These are phyloP conservation scores for Progne subis DNA, from an alignment of 2,113 vertebrate species.

Conservation along the genomic window DNA sequence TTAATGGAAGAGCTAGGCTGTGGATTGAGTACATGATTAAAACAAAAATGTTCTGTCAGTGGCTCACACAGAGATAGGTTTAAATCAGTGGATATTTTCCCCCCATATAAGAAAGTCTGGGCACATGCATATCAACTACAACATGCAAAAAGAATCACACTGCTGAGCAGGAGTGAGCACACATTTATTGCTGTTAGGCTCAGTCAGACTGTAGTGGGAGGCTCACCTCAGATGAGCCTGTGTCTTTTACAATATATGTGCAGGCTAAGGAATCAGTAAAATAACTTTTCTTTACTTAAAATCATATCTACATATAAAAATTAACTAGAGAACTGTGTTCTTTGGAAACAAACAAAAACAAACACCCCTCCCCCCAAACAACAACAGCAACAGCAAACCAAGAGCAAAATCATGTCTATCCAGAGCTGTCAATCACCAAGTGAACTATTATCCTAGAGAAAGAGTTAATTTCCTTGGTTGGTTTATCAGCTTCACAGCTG, in stretches of 20 bases:
- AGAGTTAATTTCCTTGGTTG: background rate
- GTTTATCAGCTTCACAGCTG: background rate
- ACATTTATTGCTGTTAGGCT: background rate
- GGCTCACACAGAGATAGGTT: background rate
- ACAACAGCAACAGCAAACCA: background rate
- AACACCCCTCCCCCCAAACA: background rate
- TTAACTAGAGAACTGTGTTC: background rate
- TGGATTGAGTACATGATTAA: constrained; percentile 20
- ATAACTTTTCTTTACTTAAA: background rate
- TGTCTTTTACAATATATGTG: background rate
- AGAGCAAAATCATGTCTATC: background rate
- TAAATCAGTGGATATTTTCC: constrained; percentile 14
- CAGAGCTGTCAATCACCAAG: background rate
- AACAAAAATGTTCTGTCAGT: constrained; percentile 36
- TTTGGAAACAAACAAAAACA: background rate
- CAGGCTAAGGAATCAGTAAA: background rate
- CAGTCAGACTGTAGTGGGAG: background rate
- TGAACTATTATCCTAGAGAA: background rate
- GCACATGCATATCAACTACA: background rate
- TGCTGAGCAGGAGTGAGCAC: background rate
- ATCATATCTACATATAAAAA: background rate
- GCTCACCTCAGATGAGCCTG: background rate
- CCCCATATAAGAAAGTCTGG: background rate
- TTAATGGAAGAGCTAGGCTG: constrained; percentile 3
- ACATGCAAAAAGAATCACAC: background rate